Evolutionary conservation across 2,113 vertebrate species (phyloP), one percentile per base, ranked within the genome.

Genomic region (Atractosteus spatula): DNA sequence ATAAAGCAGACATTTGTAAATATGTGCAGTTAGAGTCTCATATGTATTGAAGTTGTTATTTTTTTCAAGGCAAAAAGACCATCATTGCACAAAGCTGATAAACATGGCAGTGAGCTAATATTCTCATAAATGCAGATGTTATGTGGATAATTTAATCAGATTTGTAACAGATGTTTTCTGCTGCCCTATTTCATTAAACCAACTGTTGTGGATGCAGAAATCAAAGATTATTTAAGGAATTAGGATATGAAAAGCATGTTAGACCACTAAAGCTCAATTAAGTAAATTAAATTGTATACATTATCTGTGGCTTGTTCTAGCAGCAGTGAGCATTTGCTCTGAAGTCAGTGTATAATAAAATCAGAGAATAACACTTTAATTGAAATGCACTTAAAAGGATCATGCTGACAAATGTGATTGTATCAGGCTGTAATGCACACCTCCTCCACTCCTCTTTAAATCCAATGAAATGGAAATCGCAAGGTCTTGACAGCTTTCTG

Each of bases 301-400:
- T 95, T 96, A 95, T 91, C 93, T 89, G 83, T 89, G 89, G 86
- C 92, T 91, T 87, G 91, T 91, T 94, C 88, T 90, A 91, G 88
- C 84, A 86, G 92, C 90, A 89, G 87, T 78, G 85, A 88, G 90
- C 90, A 89, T 93, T 94, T 93, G 91, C 90, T 87, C 81, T 88
- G 84, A 87, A 84, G 89, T 92, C 73, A 44, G 73, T 84, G 85
- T 89, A 84, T 97, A 98, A 98, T 97, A 93, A 94, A 96, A 98
- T 98, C 94, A 95, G 91, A 93, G 93, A 95, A 94, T 96, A 94
- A 91, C 86, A 84, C 84, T 93, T 91, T 97, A 98, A 98, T 98
- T 97, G 96, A 97, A 97, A 97, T 97, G 95, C 93, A 93, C 93
- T 96, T 96, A 96, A 96, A 96, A 94, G 95, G 95, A 97, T 96